Conservation (phyloP, 2,797 vertebrate genomes). For the Spinus olivaceus region DNA sequence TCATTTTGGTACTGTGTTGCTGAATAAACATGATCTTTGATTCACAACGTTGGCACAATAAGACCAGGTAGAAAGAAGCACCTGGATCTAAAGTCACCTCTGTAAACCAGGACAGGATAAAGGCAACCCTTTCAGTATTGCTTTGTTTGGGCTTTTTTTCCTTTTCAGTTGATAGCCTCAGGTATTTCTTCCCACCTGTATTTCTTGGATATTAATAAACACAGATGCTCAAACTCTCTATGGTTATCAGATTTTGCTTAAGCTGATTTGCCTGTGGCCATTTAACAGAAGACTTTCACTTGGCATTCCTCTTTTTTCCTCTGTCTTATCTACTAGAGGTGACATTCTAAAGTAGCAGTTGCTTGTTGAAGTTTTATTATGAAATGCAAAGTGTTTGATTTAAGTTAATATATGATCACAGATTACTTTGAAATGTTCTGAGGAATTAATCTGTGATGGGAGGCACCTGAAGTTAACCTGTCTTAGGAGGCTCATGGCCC, state of each 20-base stretch:
- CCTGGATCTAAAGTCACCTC: background rate
- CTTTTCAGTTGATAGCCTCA: background rate
- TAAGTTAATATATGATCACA: conserved; percentile 5
- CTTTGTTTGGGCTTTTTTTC: background rate
- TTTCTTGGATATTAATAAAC: conserved; percentile 18
- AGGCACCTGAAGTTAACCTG: background rate
- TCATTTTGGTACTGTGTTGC: background rate
- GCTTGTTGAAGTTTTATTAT: background rate
- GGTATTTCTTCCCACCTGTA: background rate
- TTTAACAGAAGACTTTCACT: background rate
- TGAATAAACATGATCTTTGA: background rate
- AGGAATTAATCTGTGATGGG: background rate
- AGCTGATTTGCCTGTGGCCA: background rate
- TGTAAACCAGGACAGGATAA: background rate
- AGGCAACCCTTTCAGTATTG: background rate
- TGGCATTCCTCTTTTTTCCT: background rate
- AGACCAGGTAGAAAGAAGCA: background rate
- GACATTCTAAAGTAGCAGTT: background rate
- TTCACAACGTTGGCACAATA: background rate
- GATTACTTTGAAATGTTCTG: background rate
- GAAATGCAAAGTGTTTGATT: background rate
- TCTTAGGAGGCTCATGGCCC: background rate
- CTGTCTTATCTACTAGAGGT: background rate
- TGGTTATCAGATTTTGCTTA: conserved; percentile 10
- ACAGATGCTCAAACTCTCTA: background rate